Conservation (phyloP, 30 jellyfish, hydroid and myxozoan species). For the Hydractinia echinata region DNA sequence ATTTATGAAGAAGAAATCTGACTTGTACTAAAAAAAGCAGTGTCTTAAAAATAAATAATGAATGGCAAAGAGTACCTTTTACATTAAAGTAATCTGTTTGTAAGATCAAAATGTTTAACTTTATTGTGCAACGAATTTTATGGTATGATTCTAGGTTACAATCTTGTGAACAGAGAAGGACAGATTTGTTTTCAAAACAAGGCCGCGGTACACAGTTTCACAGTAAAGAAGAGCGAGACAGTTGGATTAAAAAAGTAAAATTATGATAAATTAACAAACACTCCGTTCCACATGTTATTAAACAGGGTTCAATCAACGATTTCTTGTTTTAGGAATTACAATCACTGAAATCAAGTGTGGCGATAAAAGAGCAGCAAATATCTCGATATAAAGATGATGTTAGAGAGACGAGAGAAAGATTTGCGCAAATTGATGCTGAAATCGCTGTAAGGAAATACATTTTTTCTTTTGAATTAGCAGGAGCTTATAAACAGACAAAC, state of each 20-base stretch:
- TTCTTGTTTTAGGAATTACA: constrained; percentile 24
- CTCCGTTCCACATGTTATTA: not conserved
- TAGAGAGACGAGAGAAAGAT: constrained; percentile 6
- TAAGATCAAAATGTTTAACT: no score
- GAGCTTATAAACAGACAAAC: no score
- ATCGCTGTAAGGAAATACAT: constrained; percentile 5
- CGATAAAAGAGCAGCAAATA: constrained; percentile 39
- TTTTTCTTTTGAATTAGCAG: no score
- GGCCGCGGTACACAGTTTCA: constrained; percentile 82
- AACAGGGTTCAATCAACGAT: not conserved
- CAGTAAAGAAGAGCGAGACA: constrained; percentile 78
- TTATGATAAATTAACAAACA: not conserved
- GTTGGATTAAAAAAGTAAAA: constrained; percentile 80
- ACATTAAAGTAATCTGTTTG: no score
- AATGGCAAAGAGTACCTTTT: no score
- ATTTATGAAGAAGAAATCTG: no score
- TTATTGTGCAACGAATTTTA: not conserved
- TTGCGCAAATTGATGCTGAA: constrained; percentile 40
- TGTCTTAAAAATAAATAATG: no score
- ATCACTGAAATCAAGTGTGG: constrained; percentile 1
- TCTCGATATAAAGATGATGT: constrained; percentile 37
- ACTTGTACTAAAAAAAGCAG: no score
- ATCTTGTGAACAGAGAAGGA: constrained; percentile 78
- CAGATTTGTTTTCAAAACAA: constrained; percentile 88
- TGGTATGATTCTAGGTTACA: constrained; percentile 41